Evolutionary conservation across 2,113 vertebrate genomes (phyloP), one percentile per base, ranked within the genome.

Genomic region (Oncorhynchus tshawytscha): DNA sequence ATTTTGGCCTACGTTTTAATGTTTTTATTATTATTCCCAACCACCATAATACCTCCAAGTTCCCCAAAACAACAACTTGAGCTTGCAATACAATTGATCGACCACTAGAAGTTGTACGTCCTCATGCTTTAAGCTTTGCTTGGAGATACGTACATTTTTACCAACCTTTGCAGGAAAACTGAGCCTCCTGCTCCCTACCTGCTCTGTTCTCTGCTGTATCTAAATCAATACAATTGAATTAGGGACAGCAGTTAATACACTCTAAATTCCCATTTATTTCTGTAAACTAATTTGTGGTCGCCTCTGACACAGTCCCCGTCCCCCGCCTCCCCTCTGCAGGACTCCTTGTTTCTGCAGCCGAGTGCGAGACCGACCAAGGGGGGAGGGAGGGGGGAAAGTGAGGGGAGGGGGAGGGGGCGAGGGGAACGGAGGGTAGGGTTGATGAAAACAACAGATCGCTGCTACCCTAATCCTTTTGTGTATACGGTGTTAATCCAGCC

Each of bases 361-460:
- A 77, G 66, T 81, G 73, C 74, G 20, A 84, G 70, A 83, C 60
- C 66, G 60, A 73, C 18, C 18, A 27, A 66, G 31, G 67, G 16
- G 34, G 59, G 71, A 80, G 16, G 71, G 60, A 60, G 57, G 57
- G 57, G 59, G 69, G 81, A 75, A 72, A 45, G 77, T 79, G 81
- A 66, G 66, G 75, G 72, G 54, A 45, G 25, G 24, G 4, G 70
- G 45, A 71, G 71, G 82, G 49, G 7, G 69, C 78, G 74, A 79
- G 75, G 80, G 49, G 75, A 85, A 80, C 77, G 78, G 85, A 84
- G 81, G 82, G 81, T 82, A 82, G 75, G 76, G 84, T 88, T 91
- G 80, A 89, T 80, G 79, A 92, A 92, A 92, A 93, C 88, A 93
- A 93, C 91, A 91, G 88, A 92, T 91, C 87, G 78, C 81, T 87